These are phyloP conservation scores for Gallinago undulata DNA, from an alignment of 2,113 vertebrate species.

Conservation along the genomic window DNA sequence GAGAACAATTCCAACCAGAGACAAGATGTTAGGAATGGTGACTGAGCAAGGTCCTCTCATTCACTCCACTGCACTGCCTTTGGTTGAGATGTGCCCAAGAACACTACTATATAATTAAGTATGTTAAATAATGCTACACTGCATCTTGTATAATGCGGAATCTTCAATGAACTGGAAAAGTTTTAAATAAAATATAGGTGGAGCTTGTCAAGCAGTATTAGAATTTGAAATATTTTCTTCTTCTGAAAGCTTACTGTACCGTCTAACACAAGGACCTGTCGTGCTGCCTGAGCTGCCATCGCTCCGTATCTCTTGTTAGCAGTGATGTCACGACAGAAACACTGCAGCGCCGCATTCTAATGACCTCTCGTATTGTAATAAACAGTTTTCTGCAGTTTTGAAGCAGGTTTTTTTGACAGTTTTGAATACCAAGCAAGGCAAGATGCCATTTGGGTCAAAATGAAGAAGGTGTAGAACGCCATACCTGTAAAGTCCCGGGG, in stretches of 20 bases:
- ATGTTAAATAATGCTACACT: constrained; percentile 6
- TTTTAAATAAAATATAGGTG: constrained; percentile 45
- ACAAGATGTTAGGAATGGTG: not conserved
- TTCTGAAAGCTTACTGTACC: not conserved
- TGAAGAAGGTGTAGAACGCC: not conserved
- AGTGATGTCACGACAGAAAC: constrained; percentile 13
- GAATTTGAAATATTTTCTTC: constrained; percentile 16
- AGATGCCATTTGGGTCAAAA: not conserved
- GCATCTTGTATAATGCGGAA: not conserved
- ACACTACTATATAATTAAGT: not conserved
- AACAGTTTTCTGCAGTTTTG: not conserved
- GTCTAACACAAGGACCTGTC: not conserved
- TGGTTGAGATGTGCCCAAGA: not conserved
- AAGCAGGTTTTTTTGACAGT: not conserved
- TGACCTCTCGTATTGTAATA: not conserved
- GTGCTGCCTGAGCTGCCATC: not conserved
- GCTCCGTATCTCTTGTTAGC: not conserved
- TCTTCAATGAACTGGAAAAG: constrained; percentile 4
- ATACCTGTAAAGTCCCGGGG: constrained; percentile 90
- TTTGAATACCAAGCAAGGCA: not conserved
- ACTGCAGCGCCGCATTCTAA: not conserved
- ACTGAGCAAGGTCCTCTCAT: not conserved
- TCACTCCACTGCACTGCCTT: not conserved
- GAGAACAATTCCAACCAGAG: not conserved
- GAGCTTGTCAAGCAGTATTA: constrained; percentile 9